Percentiles rank a stretch among this genome's conserved stretches.
Conservation (phyloP, 2,888 invertebrate genomes). For the Formica aserva region DNA sequence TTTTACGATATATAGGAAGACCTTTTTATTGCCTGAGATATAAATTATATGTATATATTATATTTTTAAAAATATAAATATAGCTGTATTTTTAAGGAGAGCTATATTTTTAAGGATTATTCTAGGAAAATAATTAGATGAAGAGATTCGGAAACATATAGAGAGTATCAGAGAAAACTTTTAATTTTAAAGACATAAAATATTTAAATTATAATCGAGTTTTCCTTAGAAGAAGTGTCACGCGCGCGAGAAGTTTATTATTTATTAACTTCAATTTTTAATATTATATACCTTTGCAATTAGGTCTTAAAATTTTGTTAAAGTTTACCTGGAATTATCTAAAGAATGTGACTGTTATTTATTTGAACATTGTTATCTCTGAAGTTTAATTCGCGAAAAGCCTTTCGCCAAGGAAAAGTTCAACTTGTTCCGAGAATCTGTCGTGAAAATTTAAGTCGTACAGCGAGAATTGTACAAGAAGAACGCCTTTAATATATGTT, state of each 20-base stretch:
- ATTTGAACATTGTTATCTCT: background rate
- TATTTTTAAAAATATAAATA: background rate
- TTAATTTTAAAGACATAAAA: too few species aligned
- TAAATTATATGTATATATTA: slow-evolving; percentile 7
- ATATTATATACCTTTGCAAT: background rate
- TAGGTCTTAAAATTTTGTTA: slow-evolving; percentile 14
- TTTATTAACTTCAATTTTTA: slow-evolving; percentile 11
- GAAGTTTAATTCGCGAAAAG: slow-evolving; percentile 27
- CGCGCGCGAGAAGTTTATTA: background rate
- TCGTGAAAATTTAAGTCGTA: slow-evolving; percentile 31
- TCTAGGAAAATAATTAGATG: background rate
- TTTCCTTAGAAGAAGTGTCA: background rate
- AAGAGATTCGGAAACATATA: background rate
- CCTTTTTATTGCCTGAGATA: background rate
- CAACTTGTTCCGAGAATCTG: slow-evolving; percentile 4
- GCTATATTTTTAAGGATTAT: too few species aligned
- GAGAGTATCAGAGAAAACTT: background rate
- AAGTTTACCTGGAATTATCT: slow-evolving; percentile 6
- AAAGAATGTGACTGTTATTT: slow-evolving; percentile 29
- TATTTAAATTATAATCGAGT: background rate
- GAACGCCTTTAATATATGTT: background rate
- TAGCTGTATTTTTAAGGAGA: background rate
- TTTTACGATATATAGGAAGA: slow-evolving; percentile 28
- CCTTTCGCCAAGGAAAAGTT: slow-evolving; percentile 9
- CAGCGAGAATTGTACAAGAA: slow-evolving; percentile 4